phyloP scores from a whole-genome alignment of 92 coral and sea anemone genomes.

The Umimayanthus kanabou region DNA sequence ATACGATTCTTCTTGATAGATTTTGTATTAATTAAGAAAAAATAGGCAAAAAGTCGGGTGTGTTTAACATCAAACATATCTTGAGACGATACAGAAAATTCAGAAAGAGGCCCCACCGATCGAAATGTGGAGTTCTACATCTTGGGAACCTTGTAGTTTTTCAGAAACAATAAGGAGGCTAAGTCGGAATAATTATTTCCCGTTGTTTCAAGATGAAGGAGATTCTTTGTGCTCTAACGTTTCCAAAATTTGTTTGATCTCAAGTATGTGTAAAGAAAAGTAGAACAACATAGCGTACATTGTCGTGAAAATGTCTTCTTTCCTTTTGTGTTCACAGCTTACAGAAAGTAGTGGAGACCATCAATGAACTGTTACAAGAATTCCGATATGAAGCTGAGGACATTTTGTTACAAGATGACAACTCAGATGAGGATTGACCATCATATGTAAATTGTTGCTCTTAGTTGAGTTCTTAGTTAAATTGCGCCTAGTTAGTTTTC shows the following conservation, averaged over 20 bases:
- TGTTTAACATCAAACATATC: neutral
- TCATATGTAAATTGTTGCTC: neutral
- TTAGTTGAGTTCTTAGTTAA: neutral
- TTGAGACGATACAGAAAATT: neutral
- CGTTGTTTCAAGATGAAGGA: neutral
- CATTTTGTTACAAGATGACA: conserved; percentile 57
- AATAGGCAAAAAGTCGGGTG: neutral
- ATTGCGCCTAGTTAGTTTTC: neutral
- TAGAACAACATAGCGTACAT: neutral
- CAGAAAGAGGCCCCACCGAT: neutral
- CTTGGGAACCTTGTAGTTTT: too few species aligned
- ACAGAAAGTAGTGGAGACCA: conserved; percentile 55
- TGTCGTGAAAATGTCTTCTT: neutral
- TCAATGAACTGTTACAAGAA: conserved; percentile 80
- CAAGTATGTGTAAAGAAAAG: neutral
- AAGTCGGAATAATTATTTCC: neutral
- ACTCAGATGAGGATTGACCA: neutral
- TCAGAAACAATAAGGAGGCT: neutral
- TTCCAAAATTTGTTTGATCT: neutral
- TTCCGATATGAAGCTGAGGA: conserved; percentile 88
- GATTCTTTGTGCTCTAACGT: too few species aligned
- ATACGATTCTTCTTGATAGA: too few species aligned
- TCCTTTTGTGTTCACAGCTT: conserved; percentile 48
- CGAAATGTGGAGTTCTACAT: neutral
- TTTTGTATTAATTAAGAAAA: too few species aligned